Evolutionary conservation across 2,797 vertebrate genomes (phyloP).

Genomic region (Rousettus madagascariensis): DNA sequence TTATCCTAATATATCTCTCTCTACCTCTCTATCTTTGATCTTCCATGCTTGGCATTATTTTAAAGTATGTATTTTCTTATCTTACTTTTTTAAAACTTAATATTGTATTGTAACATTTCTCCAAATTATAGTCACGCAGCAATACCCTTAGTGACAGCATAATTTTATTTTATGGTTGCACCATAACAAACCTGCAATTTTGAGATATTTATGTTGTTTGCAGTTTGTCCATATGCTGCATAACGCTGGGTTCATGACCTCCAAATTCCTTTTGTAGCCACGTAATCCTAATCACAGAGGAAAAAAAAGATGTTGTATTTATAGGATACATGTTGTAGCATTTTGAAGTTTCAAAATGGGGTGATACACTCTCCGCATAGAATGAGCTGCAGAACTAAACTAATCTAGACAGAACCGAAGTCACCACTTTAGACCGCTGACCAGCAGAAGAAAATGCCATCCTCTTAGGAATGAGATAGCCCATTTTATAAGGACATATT

Average conservation of each 20-base stretch:
- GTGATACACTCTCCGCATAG: not conserved
- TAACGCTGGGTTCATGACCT: conserved; percentile 20
- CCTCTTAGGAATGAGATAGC: not conserved
- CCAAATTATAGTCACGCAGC: not conserved
- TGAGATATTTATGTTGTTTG: conserved; percentile 41
- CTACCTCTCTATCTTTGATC: not conserved
- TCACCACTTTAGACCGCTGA: not conserved
- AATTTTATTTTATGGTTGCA: conserved; percentile 33
- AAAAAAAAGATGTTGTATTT: not conserved
- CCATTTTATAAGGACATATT: not conserved
- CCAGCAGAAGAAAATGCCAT: conserved; percentile 10
- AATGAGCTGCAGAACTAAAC: conserved; percentile 24
- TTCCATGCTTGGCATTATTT: not conserved
- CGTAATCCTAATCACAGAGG: conserved; percentile 20
- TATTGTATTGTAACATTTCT: not conserved
- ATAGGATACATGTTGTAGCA: not conserved
- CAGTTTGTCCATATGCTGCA: not conserved
- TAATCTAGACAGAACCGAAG: conserved; percentile 34
- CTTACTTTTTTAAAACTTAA: conserved; percentile 32
- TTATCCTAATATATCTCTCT: not conserved
- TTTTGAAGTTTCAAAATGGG: not conserved
- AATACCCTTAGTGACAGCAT: not conserved
- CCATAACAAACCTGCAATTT: not conserved
- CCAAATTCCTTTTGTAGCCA: conserved; percentile 27
- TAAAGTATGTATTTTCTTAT: conserved; percentile 38